Conservation (phyloP, 2,797 vertebrate genomes). For the Melanitta fusca region DNA sequence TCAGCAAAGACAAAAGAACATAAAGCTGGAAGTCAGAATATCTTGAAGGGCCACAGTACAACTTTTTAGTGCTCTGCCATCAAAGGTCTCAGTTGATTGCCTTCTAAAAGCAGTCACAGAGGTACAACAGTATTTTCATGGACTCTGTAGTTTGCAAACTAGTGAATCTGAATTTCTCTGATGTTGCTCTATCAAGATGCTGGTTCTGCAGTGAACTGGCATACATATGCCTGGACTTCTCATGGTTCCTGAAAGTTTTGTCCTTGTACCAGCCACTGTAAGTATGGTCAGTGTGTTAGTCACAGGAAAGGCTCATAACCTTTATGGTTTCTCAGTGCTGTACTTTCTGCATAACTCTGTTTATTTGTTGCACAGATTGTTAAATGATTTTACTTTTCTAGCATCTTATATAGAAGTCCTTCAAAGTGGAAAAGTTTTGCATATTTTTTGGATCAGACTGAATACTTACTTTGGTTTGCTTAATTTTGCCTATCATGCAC, state of each 20-base stretch:
- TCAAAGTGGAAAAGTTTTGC: not conserved
- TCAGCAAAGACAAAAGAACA: not conserved
- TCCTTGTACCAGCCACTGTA: not conserved
- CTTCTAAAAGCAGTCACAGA: not conserved
- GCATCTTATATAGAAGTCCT: not conserved
- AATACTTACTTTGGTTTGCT: not conserved
- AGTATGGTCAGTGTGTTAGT: not conserved
- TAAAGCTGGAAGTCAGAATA: not conserved
- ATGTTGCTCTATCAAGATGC: not conserved
- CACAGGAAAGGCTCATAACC: not conserved
- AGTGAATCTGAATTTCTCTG: not conserved
- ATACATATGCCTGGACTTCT: not conserved
- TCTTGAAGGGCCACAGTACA: not conserved
- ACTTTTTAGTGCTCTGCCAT: not conserved
- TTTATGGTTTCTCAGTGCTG: not conserved
- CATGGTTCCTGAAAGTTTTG: not conserved
- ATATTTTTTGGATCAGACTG: not conserved
- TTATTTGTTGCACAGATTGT: not conserved
- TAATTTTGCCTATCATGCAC: not conserved
- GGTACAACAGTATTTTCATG: not conserved
- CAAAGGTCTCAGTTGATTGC: not conserved
- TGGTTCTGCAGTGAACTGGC: not conserved
- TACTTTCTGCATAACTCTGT: not conserved
- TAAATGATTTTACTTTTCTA: not conserved
- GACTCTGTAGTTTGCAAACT: not conserved